phyloP scores from a whole-genome alignment of 2,113 vertebrate genomes.

The Dermatemys mawii region DNA sequence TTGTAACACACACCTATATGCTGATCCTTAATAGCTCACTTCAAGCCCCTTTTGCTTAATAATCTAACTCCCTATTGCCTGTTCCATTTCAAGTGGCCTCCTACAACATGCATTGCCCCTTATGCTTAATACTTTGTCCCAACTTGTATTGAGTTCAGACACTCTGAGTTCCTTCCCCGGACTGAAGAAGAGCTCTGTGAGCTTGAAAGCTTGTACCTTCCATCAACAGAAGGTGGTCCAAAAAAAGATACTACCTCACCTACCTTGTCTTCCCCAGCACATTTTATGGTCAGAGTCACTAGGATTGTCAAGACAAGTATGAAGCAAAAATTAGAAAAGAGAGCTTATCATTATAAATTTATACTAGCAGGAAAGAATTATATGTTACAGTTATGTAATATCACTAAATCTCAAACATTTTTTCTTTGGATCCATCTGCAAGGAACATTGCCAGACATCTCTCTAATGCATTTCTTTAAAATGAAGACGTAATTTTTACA shows the following conservation, averaged over 20 bases:
- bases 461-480: conserved; percentile 33
- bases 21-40: neutral
- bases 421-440: conserved; percentile 36
- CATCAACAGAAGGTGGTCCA: neutral
- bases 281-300: conserved; percentile 21
- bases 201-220: neutral
- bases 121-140: neutral
- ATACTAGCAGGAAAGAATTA: neutral
- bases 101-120: neutral
- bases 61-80: neutral
- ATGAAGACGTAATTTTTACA: conserved; percentile 17
- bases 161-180: neutral
- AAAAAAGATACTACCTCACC: neutral
- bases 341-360: neutral
- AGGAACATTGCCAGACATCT: conserved; percentile 10
- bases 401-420: neutral
- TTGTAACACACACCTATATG: neutral
- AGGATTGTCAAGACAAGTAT: neutral
- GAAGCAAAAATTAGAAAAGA: neutral
- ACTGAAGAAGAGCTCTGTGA: neutral
- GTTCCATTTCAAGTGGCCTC: neutral
- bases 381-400: neutral
- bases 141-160: neutral
- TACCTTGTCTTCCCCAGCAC: neutral
- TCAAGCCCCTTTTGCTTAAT: neutral